Percentiles rank a stretch among this genome's conserved stretches.
These are phyloP conservation scores for Chlamydotis undulata DNA, from an alignment of 2,113 vertebrate species.

Conservation along the genomic window DNA sequence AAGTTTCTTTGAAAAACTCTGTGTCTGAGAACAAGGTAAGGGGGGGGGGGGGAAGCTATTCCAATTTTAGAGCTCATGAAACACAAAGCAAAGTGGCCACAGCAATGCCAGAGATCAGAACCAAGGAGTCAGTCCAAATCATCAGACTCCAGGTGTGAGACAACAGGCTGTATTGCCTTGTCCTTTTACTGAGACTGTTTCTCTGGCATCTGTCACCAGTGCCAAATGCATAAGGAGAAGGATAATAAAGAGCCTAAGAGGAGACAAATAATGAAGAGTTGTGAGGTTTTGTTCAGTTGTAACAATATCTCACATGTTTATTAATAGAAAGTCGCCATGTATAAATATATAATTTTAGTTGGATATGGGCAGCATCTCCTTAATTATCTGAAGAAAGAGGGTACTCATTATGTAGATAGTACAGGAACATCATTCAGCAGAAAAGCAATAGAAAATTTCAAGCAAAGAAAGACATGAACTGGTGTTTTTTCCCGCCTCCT, in stretches of 20 bases:
- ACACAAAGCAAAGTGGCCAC: not conserved
- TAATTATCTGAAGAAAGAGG: slow-evolving; percentile 62
- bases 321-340: slow-evolving; percentile 41
- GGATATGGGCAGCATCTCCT: slow-evolving; percentile 37
- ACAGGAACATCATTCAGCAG: slow-evolving; percentile 44
- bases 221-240: not conserved
- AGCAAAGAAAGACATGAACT: not conserved
- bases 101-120: not conserved
- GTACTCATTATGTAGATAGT: slow-evolving; percentile 53
- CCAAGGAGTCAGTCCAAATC: not conserved
- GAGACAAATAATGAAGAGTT: slow-evolving; percentile 42
- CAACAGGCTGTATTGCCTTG: not conserved
- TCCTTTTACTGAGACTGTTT: not conserved
- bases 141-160: slow-evolving; percentile 15
- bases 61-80: not conserved
- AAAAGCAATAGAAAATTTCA: slow-evolving; percentile 29
- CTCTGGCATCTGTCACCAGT: not conserved
- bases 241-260: slow-evolving; percentile 24
- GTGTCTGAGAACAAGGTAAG: not conserved
- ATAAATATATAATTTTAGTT: slow-evolving; percentile 62
- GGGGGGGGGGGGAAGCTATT: not conserved
- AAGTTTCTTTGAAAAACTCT: not conserved
- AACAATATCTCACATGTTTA: slow-evolving; percentile 42
- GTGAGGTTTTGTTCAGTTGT: slow-evolving; percentile 41
- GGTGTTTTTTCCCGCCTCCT: not conserved